A percentile compares a stretch with the other conserved stretches of the same genome.
Conservation (phyloP, 2,888 invertebrate species). For the Fissipunctia ypsillon region DNA sequence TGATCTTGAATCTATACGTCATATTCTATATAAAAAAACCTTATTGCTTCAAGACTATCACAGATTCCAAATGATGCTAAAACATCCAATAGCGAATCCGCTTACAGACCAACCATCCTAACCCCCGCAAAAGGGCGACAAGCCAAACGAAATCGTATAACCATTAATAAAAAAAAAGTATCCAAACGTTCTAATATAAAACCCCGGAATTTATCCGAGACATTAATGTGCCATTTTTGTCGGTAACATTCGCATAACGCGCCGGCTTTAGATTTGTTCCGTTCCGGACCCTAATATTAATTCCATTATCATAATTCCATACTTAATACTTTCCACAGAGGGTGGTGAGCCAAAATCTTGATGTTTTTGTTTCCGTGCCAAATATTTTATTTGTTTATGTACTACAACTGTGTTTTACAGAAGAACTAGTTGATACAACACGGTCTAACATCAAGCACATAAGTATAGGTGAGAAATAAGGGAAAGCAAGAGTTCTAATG, state of each 20-base stretch:
- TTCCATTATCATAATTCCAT: slow-evolving; percentile 77
- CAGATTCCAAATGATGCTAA: neutral
- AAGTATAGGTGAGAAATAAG: neutral
- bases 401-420: slow-evolving; percentile 10
- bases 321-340: slow-evolving; percentile 69
- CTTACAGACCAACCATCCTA: neutral
- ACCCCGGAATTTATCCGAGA: slow-evolving; percentile 57
- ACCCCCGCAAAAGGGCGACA: slow-evolving; percentile 28
- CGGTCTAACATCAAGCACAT: neutral
- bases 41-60: neutral
- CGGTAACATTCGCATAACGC: slow-evolving; percentile 60
- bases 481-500: neutral
- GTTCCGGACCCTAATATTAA: slow-evolving; percentile 71
- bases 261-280: slow-evolving; percentile 64
- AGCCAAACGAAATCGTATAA: slow-evolving; percentile 60
- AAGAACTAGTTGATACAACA: slow-evolving; percentile 4
- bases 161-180: slow-evolving; percentile 59
- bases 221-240: slow-evolving; percentile 65
- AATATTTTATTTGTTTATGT: slow-evolving; percentile 71
- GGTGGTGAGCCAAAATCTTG: slow-evolving; percentile 71
- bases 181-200: slow-evolving; percentile 55
- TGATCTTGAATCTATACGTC: too few relatives aligned
- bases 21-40: too few relatives aligned
- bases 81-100: slow-evolving; percentile 13
- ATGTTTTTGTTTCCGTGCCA: slow-evolving; percentile 71